Percentiles rank a stretch among this genome's conserved stretches.
phyloP scores from a whole-genome alignment of 2,113 vertebrate genomes.

The Sphaerodactylus townsendi region DNA sequence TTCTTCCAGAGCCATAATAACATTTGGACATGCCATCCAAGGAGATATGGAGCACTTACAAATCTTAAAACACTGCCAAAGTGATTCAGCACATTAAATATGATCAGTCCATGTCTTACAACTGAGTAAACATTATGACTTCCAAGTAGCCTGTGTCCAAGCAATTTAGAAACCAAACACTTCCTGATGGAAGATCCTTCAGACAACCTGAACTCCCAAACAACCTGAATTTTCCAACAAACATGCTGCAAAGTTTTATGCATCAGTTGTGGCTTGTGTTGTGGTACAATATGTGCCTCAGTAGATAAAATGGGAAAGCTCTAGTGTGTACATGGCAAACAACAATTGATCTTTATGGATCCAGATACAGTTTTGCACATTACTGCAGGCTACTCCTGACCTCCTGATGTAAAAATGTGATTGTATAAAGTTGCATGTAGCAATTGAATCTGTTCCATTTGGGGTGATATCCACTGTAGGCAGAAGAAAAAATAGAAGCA shows the following conservation, averaged over 20 bases:
- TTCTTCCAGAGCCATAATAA: background rate
- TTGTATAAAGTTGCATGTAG: background rate
- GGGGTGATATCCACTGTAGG: background rate
- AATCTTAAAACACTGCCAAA: background rate
- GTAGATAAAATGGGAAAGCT: background rate
- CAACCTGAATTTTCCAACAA: background rate
- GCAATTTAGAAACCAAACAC: fast-evolving
- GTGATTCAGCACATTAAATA: background rate
- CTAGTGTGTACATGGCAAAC: background rate
- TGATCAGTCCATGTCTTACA: background rate
- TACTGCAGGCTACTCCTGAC: background rate
- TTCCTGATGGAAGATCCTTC: background rate
- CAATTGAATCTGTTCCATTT: background rate
- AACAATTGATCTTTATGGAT: background rate
- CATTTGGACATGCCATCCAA: background rate
- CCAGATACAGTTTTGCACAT: background rate
- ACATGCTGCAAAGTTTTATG: background rate
- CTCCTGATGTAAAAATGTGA: background rate
- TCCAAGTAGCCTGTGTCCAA: background rate
- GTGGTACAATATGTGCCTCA: background rate
- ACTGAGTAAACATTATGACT: background rate
- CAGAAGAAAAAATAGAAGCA: background rate
- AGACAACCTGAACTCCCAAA: too few species aligned
- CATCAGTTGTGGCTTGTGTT: background rate
- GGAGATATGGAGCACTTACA: background rate